Evolutionary conservation across 2,113 vertebrate genomes (phyloP).

Genomic region (Nicator chloris): DNA sequence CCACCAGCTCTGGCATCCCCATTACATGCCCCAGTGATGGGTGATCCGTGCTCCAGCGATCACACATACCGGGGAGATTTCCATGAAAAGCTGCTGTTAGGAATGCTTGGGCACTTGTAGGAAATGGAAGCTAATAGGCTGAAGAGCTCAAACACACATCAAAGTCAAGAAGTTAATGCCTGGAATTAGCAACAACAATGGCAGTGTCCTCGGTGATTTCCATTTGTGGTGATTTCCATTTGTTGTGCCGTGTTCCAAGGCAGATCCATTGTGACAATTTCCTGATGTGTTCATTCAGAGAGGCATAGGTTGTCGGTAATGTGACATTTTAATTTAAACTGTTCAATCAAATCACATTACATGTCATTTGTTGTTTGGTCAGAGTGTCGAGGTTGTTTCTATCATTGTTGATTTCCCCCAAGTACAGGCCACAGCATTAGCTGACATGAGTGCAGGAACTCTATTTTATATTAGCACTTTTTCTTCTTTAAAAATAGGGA

Average conservation of each 20-base stretch:
- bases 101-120: neutral
- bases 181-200: neutral
- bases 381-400: neutral
- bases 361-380: neutral
- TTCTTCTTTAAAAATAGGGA: neutral
- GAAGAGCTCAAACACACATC: slow-evolving; percentile 3
- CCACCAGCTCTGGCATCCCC: neutral
- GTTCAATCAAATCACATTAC: neutral
- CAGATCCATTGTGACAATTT: slow-evolving; percentile 6
- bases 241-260: neutral
- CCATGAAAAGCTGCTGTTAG: neutral
- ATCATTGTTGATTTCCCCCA: neutral
- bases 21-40: neutral
- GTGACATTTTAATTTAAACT: neutral
- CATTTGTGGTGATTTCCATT: neutral
- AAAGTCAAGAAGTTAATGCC: slow-evolving; percentile 24
- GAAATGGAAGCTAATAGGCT: neutral
- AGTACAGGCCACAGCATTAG: neutral
- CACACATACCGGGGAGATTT: neutral
- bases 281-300: neutral
- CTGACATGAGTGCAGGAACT: neutral
- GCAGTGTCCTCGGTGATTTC: neutral
- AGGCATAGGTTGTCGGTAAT: neutral
- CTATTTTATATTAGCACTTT: neutral
- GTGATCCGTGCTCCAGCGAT: neutral